Evolutionary conservation across 2,797 vertebrate species (phyloP), one percentile per base, ranked within the genome.

Genomic region (Psittacula echo): DNA sequence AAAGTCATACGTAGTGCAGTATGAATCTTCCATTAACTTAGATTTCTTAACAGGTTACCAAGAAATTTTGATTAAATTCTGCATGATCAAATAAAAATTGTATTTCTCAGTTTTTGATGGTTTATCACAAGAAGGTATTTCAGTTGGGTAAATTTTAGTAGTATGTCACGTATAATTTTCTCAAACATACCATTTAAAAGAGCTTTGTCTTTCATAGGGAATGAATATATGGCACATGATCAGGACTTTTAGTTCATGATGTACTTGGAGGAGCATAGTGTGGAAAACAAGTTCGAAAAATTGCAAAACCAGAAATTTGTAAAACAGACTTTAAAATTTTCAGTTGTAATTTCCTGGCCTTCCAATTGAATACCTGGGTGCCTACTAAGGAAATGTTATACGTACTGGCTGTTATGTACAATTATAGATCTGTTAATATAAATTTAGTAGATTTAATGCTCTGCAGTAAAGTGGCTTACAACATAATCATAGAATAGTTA

Each of bases 171-270:
- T 39, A 61, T 26, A 5, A 8, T 87, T 89, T 90, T 45, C 68
- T 80, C 37, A 42, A 42, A 66, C 26, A 12, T 2, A 32, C 16
- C 42, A 45, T 85, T 95, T 87, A 61, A 68, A 61, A 94, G 51
- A 48, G 73, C 56, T 16, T 80, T 71, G 60, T 74, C 58, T 85
- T 70, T 51, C 68, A 62, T 62, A 75, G 58, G 42, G 53, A 71
- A 65, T 50, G 48, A 84, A 51, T 77, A 53, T 62, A 48, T 92
- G 82, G 79, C 91, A 91, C 58, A 23, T 30, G 5, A 54, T 87
- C 89, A 92, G 82, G 39, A 87, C 53, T 89, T 87, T 44, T 21
- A 91, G 89, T 94, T 92, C 90, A 24, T 87, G 82, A 54, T 92
- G 84, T 93, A 51, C 89, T 96, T 91, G 62, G 92, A 93, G 83